These are phyloP conservation scores for Malurus cyaneus DNA, from an alignment of 2,113 vertebrate genomes.

Conservation along the genomic window DNA sequence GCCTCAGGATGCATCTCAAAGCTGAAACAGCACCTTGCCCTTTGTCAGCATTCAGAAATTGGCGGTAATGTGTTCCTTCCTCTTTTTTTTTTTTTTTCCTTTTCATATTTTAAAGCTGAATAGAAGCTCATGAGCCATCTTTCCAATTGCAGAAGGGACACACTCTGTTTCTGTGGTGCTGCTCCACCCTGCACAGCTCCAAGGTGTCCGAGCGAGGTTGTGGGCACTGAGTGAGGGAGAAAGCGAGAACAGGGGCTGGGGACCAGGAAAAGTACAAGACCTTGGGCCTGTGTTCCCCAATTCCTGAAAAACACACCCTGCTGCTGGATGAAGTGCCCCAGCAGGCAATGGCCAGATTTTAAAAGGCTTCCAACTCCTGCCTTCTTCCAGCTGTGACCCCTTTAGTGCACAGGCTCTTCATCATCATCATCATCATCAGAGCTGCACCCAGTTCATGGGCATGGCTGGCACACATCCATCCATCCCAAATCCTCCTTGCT, in stretches of 20 bases:
- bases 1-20: neutral
- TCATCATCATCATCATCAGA: neutral
- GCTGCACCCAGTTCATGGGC: neutral
- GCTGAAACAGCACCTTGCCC: neutral
- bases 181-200: fast-evolving
- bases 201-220: fast-evolving
- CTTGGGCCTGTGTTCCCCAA: fast-evolving
- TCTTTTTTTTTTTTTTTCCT: too few species aligned
- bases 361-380: neutral
- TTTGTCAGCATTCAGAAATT: neutral
- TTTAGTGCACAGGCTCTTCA: neutral
- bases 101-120: neutral
- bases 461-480: neutral
- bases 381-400: neutral
- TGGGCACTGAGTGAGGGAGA: fast-evolving
- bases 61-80: neutral
- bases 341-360: neutral
- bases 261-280: neutral
- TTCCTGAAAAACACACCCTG: neutral
- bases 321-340: neutral
- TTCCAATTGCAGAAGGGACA: neutral
- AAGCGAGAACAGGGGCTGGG: too few species aligned
- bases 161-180: fast-evolving
- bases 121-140: fast-evolving
- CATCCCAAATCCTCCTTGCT: neutral